Evolutionary conservation across 2,797 vertebrate species (phyloP).

Genomic region (Melanotaenia trifasciata): DNA sequence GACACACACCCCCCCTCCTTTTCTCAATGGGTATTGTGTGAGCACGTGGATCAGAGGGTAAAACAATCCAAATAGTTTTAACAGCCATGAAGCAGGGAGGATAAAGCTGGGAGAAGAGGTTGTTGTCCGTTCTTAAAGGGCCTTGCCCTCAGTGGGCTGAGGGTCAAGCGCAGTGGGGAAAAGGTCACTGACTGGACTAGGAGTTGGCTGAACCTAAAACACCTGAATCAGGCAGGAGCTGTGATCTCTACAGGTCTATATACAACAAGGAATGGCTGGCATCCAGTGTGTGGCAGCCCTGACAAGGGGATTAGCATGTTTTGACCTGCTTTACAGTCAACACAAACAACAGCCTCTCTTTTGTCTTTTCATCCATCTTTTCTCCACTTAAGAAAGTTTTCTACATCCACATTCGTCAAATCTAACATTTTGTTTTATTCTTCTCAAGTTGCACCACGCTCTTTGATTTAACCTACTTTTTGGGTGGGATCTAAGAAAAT

Average conservation of each 20-base stretch:
- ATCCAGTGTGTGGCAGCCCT: constrained; percentile 34
- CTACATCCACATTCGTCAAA: neutral
- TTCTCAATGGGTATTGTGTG: constrained; percentile 72
- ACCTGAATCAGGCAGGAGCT: constrained; percentile 46
- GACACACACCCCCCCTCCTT: constrained; percentile 58
- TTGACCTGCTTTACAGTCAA: constrained; percentile 75
- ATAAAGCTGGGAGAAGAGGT: constrained; percentile 57
- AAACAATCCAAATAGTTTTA: constrained; percentile 73
- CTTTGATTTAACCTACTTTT: constrained; percentile 41
- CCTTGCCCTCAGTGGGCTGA: constrained; percentile 38
- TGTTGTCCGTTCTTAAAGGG: constrained; percentile 42
- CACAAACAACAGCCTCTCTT: constrained; percentile 63
- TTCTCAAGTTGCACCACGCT: neutral
- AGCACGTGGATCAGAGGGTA: constrained; percentile 59
- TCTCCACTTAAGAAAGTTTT: constrained; percentile 17
- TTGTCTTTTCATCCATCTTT: constrained; percentile 44
- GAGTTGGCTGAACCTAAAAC: constrained; percentile 8
- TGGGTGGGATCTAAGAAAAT: constrained; percentile 3
- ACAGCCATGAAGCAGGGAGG: constrained; percentile 70
- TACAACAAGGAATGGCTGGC: constrained; percentile 34
- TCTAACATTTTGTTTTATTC: neutral
- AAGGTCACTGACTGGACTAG: constrained; percentile 39
- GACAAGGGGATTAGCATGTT: constrained; percentile 72
- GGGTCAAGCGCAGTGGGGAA: constrained; percentile 60
- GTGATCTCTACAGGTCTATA: neutral